These are phyloP conservation scores for Bovichtus variegatus DNA, from an alignment of 2,797 vertebrate genomes.

Conservation along the genomic window DNA sequence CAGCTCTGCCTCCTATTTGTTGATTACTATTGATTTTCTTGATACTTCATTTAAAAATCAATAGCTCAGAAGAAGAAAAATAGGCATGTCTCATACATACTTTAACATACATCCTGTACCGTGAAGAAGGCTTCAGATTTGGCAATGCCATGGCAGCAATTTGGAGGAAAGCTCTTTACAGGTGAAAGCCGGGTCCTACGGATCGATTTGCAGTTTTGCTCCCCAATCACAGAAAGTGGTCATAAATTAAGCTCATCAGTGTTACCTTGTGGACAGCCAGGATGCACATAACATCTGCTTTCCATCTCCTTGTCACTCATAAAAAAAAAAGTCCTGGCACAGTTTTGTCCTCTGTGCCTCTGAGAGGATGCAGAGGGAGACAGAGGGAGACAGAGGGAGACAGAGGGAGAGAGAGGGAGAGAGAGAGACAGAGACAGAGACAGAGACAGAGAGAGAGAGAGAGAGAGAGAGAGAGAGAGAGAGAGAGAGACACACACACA, in stretches of 20 bases:
- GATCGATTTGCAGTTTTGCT: conserved; percentile 94
- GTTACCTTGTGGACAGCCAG: conserved; percentile 87
- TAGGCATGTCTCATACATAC: conserved; percentile 94
- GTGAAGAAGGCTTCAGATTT: conserved; percentile 87
- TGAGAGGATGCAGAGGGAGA: conserved; percentile 44
- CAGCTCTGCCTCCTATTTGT: conserved; percentile 93
- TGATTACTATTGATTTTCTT: conserved; percentile 99
- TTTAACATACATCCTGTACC: conserved; percentile 91
- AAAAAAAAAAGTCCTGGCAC: conserved; percentile 65
- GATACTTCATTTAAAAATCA: conserved; percentile 99
- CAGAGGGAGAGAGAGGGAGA: conserved; percentile 12
- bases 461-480: conserved; percentile 5
- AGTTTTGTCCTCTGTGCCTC: conserved; percentile 57
- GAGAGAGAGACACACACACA: too few relatives aligned
- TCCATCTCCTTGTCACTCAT: conserved; percentile 83
- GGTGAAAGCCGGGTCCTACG: conserved; percentile 89
- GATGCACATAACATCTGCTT: conserved; percentile 89
- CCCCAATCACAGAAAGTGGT: conserved; percentile 98
- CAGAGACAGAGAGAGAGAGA: background rate
- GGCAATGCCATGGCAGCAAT: conserved; percentile 92
- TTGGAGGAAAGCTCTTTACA: conserved; percentile 98
- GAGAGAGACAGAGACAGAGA: too few relatives aligned
- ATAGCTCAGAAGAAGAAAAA: conserved; percentile 91
- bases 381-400: background rate
- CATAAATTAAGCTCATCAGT: conserved; percentile 97